phyloP scores from a whole-genome alignment of 1,140 invertebrate species.

The Drosophila nebulosa region DNA sequence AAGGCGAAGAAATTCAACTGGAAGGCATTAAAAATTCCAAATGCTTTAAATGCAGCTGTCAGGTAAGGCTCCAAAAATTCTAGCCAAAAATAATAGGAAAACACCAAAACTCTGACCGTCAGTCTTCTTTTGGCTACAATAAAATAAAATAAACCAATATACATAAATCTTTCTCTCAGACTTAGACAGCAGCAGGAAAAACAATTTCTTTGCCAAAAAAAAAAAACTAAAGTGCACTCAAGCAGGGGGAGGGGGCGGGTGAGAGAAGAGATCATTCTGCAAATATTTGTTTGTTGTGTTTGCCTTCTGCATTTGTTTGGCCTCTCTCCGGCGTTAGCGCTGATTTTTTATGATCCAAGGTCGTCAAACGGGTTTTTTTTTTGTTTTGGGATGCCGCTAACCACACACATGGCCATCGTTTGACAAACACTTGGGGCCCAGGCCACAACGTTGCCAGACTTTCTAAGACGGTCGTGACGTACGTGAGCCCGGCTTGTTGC shows the following conservation, averaged over 20 bases:
- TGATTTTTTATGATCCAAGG: slow-evolving; percentile 69
- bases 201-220: slow-evolving; percentile 40
- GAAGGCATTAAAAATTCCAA: slow-evolving; percentile 58
- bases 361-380: slow-evolving; percentile 75
- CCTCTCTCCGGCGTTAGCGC: not conserved
- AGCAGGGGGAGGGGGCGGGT: not conserved
- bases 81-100: slow-evolving; percentile 34
- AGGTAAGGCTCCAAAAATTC: slow-evolving; percentile 58
- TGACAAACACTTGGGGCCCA: slow-evolving; percentile 79
- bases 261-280: not conserved
- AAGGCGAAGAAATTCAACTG: slow-evolving; percentile 68
- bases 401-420: slow-evolving; percentile 60
- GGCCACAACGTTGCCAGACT: slow-evolving; percentile 41
- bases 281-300: slow-evolving; percentile 33
- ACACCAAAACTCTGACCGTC: slow-evolving; percentile 2
- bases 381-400: slow-evolving; percentile 26
- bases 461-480: not conserved
- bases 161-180: slow-evolving; percentile 21
- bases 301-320: slow-evolving; percentile 64
- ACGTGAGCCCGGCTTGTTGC: slow-evolving; percentile 33
- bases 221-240: not conserved
- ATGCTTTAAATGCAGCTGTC: slow-evolving; percentile 71
- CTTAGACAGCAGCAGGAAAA: slow-evolving; percentile 42
- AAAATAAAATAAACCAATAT: slow-evolving; percentile 47
- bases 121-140: slow-evolving; percentile 55